Evolutionary conservation across 1,140 invertebrate species (phyloP).

Genomic region (Drosophila funebris): DNA sequence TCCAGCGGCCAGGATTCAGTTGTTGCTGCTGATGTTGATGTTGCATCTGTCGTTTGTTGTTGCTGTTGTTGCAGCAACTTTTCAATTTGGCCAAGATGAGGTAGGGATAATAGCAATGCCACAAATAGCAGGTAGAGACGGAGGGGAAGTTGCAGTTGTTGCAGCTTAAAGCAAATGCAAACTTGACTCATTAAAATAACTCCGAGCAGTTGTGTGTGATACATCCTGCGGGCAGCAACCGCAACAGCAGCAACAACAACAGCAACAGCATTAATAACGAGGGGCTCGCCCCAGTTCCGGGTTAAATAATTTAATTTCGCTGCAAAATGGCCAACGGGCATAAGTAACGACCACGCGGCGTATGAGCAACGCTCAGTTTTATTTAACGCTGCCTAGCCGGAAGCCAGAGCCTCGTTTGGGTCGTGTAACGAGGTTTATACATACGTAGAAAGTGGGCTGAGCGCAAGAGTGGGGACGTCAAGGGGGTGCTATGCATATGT

Average conservation of each 20-base stretch:
- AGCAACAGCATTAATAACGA: conserved; percentile 34
- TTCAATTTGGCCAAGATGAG: conserved; percentile 65
- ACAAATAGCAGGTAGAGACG: background rate
- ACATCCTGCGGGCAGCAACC: conserved; percentile 58
- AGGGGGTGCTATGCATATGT: background rate
- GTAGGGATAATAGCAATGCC: background rate
- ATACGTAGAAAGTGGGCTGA: no score
- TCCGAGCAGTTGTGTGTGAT: conserved; percentile 72
- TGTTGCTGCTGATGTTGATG: conserved; percentile 15
- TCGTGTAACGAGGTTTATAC: conserved; percentile 37
- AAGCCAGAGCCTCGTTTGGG: conserved; percentile 67
- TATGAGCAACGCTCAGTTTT: conserved; percentile 80
- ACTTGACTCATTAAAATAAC: conserved; percentile 75
- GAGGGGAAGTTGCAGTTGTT: conserved; percentile 8
- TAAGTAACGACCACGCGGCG: conserved; percentile 74
- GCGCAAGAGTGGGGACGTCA: background rate
- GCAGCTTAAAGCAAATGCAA: conserved; percentile 63
- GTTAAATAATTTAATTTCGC: conserved; percentile 81
- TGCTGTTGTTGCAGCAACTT: conserved; percentile 56
- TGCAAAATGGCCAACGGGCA: conserved; percentile 76
- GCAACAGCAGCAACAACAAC: conserved; percentile 31
- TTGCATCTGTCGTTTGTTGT: conserved; percentile 21
- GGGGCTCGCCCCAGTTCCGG: conserved; percentile 72
- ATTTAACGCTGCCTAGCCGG: conserved; percentile 77
- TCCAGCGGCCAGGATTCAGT: conserved; percentile 8